phyloP scores from a whole-genome alignment of 2,113 vertebrate species.

The Poicephalus gulielmi region DNA sequence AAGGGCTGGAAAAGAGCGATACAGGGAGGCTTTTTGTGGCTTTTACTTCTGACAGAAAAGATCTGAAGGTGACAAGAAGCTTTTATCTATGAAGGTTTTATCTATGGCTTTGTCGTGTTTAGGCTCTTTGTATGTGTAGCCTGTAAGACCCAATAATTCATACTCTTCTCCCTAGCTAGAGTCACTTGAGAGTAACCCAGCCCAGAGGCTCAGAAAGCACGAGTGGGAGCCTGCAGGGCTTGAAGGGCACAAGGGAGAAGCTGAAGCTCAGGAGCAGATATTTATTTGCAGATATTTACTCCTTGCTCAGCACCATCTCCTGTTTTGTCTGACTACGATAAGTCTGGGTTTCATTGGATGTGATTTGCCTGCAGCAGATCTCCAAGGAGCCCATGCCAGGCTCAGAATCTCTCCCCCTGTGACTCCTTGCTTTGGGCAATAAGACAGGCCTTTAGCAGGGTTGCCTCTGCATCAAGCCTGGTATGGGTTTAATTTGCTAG shows the following conservation, averaged over 20 bases:
- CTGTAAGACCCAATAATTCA: background rate
- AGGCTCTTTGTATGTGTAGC: rapidly evolving
- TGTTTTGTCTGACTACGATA: background rate
- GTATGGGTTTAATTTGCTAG: constrained; percentile 25
- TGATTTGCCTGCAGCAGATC: background rate
- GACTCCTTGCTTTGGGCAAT: background rate
- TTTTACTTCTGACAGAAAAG: background rate
- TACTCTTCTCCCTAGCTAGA: background rate
- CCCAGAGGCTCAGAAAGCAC: background rate
- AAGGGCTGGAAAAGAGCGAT: background rate
- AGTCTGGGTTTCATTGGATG: background rate
- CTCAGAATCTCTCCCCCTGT: background rate
- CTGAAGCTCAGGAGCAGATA: background rate
- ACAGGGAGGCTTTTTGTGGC: rapidly evolving
- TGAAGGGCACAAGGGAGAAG: background rate
- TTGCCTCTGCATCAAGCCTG: background rate
- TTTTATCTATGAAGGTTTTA: background rate
- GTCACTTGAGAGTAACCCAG: background rate
- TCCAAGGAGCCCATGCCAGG: background rate
- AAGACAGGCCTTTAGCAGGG: background rate
- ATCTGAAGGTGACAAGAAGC: background rate
- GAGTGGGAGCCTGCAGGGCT: background rate
- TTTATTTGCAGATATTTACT: background rate
- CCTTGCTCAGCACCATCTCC: background rate
- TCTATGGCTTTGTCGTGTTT: background rate